phyloP scores from a whole-genome alignment of 2,888 invertebrate species.

The Cerastis rubricosa region DNA sequence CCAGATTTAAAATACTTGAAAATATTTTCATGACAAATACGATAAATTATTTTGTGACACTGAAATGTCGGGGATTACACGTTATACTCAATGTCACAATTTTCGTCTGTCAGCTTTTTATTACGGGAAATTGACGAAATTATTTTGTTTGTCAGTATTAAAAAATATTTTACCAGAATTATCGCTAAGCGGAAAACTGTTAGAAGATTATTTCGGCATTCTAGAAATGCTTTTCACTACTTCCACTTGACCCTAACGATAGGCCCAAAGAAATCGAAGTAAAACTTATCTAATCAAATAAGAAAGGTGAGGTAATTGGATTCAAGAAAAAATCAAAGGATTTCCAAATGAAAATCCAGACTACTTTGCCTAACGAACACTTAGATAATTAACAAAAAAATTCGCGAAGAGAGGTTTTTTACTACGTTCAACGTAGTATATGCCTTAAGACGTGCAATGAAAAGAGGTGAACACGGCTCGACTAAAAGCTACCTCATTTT shows the following conservation, averaged over 20 bases:
- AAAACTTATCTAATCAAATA: constrained; percentile 47
- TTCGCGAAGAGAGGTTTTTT: constrained; percentile 47
- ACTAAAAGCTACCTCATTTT: constrained; percentile 53
- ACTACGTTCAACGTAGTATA: constrained; percentile 47
- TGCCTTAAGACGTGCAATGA: constrained; percentile 47
- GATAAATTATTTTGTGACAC: constrained; percentile 38
- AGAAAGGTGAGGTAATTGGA: constrained; percentile 52
- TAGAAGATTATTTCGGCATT: neutral
- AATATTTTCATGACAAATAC: constrained; percentile 19
- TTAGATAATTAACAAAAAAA: constrained; percentile 57
- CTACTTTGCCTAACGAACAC: constrained; percentile 64
- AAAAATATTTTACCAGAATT: neutral
- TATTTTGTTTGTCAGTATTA: constrained; percentile 16
- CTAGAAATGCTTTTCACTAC: neutral
- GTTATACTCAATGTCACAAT: constrained; percentile 46
- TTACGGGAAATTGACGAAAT: constrained; percentile 33
- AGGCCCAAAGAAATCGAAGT: constrained; percentile 30
- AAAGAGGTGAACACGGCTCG: constrained; percentile 55
- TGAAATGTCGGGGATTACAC: constrained; percentile 33
- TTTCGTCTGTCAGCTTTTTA: constrained; percentile 27
- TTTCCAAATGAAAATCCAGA: constrained; percentile 51
- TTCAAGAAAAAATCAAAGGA: constrained; percentile 39
- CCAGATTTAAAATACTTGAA: constrained; percentile 18
- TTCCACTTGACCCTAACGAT: constrained; percentile 6
- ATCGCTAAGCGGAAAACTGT: constrained; percentile 6